Evolutionary conservation across 2,888 invertebrate genomes (phyloP), one percentile per base, ranked within the genome.

Genomic region (Spisula solida): DNA sequence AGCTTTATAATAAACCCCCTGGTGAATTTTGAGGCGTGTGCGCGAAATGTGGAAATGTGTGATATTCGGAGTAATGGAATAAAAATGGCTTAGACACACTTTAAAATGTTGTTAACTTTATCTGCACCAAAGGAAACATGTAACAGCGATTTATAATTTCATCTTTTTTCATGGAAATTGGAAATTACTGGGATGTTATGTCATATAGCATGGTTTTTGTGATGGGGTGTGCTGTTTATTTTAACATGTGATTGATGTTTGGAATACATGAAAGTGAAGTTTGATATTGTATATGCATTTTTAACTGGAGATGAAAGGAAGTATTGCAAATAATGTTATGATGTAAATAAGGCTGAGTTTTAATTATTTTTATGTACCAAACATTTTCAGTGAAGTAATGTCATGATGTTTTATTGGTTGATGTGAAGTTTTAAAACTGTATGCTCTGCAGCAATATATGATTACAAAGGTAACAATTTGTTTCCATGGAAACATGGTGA

Each of bases 1-100:
- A 34, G 34, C 31, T 75, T 75, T 75, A 41, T 41, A 41, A 41
- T 34, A 75, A 34, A 16, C 75, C 75, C 75, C 75, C 75, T 75
- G 34, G 31, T 18, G 75, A 18, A 75, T 75, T 41, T 75, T 75
- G 6, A 75, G 75, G 75, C 75, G 31, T 75, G 75, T 75, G 75
- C 75, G 29, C 10, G 16, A 18, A 31, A 31, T 14, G 29, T 41
- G 6, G 70, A 25, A 31, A 75, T 66, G 75, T 75, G 75, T 18
- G 31, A 75, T 25, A 70, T 66, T 66, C 60, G 5, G 75, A 34
- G 18, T 75, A 75, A 75, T 75, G 75, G 31, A 31, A 75, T 29
- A 41, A 41, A 41, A 41, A 41, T 41, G 41, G 41, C 41, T 41
- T 41, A 31, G 16, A 75, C 14, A 18, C 31, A 75, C 31, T 75